Conservation (phyloP, 2,888 invertebrate genomes). For the Drosophila atripex region DNA sequence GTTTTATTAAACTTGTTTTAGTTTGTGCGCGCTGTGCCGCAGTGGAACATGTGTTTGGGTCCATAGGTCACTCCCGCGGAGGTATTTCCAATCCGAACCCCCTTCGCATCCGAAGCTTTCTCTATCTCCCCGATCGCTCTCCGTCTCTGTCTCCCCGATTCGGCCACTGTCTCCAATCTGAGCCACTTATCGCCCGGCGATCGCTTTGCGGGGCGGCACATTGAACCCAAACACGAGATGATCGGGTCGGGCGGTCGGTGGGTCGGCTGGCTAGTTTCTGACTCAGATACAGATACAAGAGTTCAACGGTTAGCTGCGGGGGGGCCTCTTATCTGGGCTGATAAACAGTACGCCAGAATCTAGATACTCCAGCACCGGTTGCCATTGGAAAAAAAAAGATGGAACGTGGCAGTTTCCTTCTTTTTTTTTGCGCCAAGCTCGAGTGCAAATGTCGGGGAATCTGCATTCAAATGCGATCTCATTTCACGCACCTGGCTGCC, state of each 20-base stretch:
- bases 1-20: slow-evolving; percentile 28
- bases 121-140: not conserved
- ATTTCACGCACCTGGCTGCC: slow-evolving; percentile 23
- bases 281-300: slow-evolving; percentile 17
- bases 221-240: slow-evolving; percentile 37
- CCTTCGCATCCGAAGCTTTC: not conserved
- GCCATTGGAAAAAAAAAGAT: too few species aligned
- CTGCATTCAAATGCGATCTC: slow-evolving; percentile 22
- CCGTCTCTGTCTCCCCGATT: not conserved
- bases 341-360: too few species aligned
- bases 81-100: not conserved
- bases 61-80: slow-evolving; percentile 60
- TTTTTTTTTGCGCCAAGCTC: not conserved
- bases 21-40: not conserved
- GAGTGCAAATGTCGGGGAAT: slow-evolving; percentile 27
- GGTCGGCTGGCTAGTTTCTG: not conserved
- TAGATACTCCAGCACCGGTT: too few species aligned
- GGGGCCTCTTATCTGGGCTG: too few species aligned
- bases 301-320: too few species aligned
- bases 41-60: slow-evolving; percentile 70
- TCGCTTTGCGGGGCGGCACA: slow-evolving; percentile 21
- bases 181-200: slow-evolving; percentile 32
- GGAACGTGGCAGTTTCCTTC: not conserved
- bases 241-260: not conserved
- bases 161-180: slow-evolving; percentile 7